These are phyloP conservation scores for Hemicordylus capensis DNA, from an alignment of 2,113 vertebrate genomes.

Conservation along the genomic window DNA sequence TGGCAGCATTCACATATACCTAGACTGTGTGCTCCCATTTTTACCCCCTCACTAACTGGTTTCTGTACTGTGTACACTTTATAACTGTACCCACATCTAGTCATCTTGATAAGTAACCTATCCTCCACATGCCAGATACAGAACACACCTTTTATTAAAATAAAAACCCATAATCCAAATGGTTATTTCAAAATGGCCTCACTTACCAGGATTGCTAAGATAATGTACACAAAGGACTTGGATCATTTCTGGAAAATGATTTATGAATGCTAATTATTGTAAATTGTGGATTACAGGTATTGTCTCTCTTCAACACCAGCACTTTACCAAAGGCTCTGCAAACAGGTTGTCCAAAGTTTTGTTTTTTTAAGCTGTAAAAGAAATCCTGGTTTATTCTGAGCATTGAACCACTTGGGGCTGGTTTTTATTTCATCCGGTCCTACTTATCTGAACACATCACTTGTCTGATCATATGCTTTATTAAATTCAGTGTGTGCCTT, in stretches of 20 bases:
- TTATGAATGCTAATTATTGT: not conserved
- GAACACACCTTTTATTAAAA: not conserved
- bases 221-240: not conserved
- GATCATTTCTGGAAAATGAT: not conserved
- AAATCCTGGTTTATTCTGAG: not conserved
- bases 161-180: not conserved
- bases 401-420: not conserved
- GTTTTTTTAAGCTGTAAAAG: accelerated
- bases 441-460: conserved; percentile 19
- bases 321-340: not conserved
- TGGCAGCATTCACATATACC: too few species aligned
- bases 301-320: not conserved
- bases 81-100: not conserved
- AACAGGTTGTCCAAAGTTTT: accelerated
- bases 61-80: not conserved
- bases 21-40: not conserved
- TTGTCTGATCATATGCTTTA: conserved; percentile 61
- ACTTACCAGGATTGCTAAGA: not conserved
- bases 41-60: not conserved
- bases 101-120: not conserved
- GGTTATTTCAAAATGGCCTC: not conserved
- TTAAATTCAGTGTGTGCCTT: conserved; percentile 69
- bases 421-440: not conserved
- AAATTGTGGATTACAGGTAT: not conserved
- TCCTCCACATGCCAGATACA: not conserved